Base-by-base conservation (phyloP, 1,140 invertebrate genomes). In the Panulirus ornatus region DNA sequence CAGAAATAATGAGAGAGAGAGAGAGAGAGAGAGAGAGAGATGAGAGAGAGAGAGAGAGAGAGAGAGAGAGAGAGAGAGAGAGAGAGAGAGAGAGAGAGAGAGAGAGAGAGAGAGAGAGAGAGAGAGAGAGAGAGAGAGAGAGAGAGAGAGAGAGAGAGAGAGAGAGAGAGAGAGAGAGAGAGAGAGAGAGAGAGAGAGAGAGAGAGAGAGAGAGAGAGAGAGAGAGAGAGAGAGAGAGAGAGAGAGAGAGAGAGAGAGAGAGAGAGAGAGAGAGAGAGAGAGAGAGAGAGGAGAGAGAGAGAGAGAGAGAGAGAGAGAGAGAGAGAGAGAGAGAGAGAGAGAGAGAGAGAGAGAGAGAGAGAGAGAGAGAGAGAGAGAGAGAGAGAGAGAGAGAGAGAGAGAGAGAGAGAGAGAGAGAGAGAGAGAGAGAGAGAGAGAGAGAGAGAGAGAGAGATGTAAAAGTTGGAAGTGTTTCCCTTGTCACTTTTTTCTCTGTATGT, bases 151-250 rank as follows among this genome's bases (percentile, higher is more conserved):
- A 30, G 27, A 8, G 30, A 34, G 30, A 9, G 30, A 2, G 40
- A 38, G 40, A 19, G 14, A 22, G 40, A 38, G 2, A 2, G 40
- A 42, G 40, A 42, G 9, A 42, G 9, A 11, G 73, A 9, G 30
- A 42, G 22, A 14, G 40, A 42, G 34, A 36, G 79, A 38, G 79
- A 36, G 79, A 58, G 79, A 34, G 27, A 38, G 38, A 27, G 8
- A n/a, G 54, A 63, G 36, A 11, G 44, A 36, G 42, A 47, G 42
- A 54, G 44, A 58, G 51, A 34, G 51, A 58, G 42, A 58, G 78
- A 36, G 16, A 38, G 27, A 81, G 47, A 36, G 51, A 81, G 78
- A 81, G 47, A 38, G 51, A 54, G 27, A 54, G 47, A 54, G 47
- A 54, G 51, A 58, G 47, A 54, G 47, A 71, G 34, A n/a, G n/a